Conservation (phyloP, 2,113 vertebrate genomes). For the Damaliscus lunatus region DNA sequence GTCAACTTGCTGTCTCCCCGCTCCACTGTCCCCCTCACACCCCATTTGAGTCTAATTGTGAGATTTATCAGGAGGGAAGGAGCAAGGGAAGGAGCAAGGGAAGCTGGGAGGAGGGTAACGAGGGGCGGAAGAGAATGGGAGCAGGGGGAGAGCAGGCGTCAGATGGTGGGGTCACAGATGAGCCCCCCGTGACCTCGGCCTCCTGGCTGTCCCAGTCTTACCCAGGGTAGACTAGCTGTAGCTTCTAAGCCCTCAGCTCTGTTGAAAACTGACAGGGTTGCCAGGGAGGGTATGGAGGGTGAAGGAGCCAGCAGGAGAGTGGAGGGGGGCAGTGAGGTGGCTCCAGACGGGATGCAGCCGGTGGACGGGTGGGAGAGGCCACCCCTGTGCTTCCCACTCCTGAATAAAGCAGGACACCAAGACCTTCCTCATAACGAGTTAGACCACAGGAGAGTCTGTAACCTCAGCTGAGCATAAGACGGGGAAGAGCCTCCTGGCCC, state of each 20-base stretch:
- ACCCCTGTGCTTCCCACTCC: neutral
- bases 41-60: neutral
- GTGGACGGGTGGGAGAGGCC: neutral
- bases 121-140: neutral
- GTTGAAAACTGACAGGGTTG: neutral
- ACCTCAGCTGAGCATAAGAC: neutral
- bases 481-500: neutral
- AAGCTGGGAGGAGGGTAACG: neutral
- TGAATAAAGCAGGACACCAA: neutral
- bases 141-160: neutral
- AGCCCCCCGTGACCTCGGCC: neutral
- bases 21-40: neutral
- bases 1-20: neutral
- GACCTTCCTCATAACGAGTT: neutral
- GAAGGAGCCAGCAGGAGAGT: neutral
- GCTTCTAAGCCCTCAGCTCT: neutral
- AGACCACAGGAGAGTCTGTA: neutral
- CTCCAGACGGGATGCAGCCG: accelerated
- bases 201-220: neutral
- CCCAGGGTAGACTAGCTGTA: neutral
- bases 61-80: neutral
- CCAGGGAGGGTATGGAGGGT: neutral
- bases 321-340: accelerated
- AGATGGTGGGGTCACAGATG: neutral
- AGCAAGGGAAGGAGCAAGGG: neutral